Base-by-base conservation (phyloP, 2,797 vertebrate genomes). In the Neomorphus geoffroyi region DNA sequence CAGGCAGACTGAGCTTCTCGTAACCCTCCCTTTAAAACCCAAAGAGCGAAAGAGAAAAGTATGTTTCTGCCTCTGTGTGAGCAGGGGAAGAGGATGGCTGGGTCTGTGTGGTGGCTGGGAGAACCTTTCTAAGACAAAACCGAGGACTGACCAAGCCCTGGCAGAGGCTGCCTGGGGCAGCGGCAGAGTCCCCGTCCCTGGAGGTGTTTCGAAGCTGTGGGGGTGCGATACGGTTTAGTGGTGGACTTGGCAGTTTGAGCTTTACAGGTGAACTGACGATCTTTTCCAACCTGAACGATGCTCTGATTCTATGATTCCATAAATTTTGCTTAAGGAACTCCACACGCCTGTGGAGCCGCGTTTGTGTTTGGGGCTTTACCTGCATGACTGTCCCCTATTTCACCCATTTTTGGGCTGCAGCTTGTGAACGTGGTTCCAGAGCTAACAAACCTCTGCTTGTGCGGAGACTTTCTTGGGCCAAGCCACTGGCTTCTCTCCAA, bases 1-100 rank as follows among this genome's bases (percentile, higher is more conserved):
- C 87, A 89, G 83, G 87, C 91, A 95, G 92, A 94, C 39, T 66
- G 70, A 91, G 65, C 43, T 86, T 88, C 71, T 17, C 77, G 13
- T n/a, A 86, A 70, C 21, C 46, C 10, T 81, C 18, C 60, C 69
- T 80, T 80, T 66, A 66, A 81, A 91, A 45, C 8, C 66, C 30
- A 48, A 48, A 39, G 41, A 12, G 23, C 30, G 58, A 65, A 83
- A 33, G 22, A 91, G 75, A 30, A 51, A 57, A 65, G 37, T 8
- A 26, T 23, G 14, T 51, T 79, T 79, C 74, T 90, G 75, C 2
- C 26, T 60, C 58, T 74, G 14, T 33, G 61, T 28, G 72, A 94
- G 67, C 39, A 23, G 32, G 10, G 19, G 8, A 65, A 71, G 70
- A 18, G 46, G 46, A 35, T 2, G 30, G 9, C 17, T 58, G 15